Conservation (phyloP, 2,113 vertebrate genomes). For the Chinchilla lanigera region DNA sequence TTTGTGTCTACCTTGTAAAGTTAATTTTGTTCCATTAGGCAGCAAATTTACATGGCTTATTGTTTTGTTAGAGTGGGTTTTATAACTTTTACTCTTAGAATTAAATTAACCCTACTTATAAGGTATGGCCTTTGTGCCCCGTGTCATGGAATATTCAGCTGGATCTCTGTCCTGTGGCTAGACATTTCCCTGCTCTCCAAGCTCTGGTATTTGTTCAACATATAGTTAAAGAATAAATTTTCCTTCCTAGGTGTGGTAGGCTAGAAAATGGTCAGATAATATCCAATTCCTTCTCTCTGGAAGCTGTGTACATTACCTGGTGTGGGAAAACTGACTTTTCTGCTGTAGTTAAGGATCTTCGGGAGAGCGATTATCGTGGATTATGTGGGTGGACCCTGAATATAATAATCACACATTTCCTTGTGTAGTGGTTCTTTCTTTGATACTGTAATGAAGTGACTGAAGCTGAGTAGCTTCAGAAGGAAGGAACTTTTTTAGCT, state of each 20-base stretch:
- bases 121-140: background rate
- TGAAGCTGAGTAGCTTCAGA: background rate
- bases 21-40: conserved; percentile 9
- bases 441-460: background rate
- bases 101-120: background rate
- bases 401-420: background rate
- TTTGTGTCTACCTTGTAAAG: background rate
- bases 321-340: background rate
- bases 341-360: background rate
- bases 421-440: background rate
- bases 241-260: background rate
- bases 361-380: background rate
- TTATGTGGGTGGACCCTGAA: background rate
- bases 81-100: background rate
- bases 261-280: background rate
- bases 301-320: background rate
- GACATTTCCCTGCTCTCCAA: background rate
- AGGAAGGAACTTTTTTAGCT: background rate
- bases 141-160: background rate
- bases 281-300: background rate
- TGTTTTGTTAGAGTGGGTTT: background rate
- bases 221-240: background rate
- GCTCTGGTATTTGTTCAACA: background rate
- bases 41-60: background rate
- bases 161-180: background rate